Evolutionary conservation across 2,888 invertebrate genomes (phyloP).

Genomic region (Eupithecia subfuscata): DNA sequence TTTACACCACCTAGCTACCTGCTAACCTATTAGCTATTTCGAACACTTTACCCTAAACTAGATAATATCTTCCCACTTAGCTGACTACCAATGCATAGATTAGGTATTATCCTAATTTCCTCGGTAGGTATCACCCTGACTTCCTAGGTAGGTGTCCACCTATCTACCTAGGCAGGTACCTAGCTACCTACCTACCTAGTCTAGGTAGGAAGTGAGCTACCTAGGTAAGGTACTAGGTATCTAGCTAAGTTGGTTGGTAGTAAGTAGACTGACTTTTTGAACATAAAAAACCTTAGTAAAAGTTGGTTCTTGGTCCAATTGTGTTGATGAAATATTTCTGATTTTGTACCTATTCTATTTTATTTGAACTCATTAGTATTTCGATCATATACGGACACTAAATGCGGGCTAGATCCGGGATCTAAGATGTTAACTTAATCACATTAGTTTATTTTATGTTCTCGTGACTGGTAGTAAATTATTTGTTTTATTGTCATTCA

Average conservation of each 20-base stretch:
- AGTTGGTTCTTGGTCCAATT: neutral
- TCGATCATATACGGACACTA: slow-evolving; percentile 29
- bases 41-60: no score
- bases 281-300: neutral
- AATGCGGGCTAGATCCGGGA: slow-evolving; percentile 37
- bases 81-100: no score
- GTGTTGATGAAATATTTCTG: neutral
- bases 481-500: slow-evolving; percentile 7
- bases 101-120: no score
- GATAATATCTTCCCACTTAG: no score
- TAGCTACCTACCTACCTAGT: neutral
- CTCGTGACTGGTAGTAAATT: slow-evolving; percentile 9
- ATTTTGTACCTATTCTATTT: neutral
- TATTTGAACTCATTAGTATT: slow-evolving; percentile 45
- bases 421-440: slow-evolving; percentile 41
- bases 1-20: no score
- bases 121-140: no score
- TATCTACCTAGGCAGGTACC: neutral
- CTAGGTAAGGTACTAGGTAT: neutral
- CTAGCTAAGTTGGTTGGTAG: neutral
- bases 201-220: neutral
- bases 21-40: no score
- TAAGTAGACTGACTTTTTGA: no score
- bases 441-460: slow-evolving; percentile 13
- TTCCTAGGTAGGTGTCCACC: no score